Percentiles rank a stretch among this genome's conserved stretches.
phyloP scores from a whole-genome alignment of 2,113 vertebrate genomes.

The Rhea americana region DNA sequence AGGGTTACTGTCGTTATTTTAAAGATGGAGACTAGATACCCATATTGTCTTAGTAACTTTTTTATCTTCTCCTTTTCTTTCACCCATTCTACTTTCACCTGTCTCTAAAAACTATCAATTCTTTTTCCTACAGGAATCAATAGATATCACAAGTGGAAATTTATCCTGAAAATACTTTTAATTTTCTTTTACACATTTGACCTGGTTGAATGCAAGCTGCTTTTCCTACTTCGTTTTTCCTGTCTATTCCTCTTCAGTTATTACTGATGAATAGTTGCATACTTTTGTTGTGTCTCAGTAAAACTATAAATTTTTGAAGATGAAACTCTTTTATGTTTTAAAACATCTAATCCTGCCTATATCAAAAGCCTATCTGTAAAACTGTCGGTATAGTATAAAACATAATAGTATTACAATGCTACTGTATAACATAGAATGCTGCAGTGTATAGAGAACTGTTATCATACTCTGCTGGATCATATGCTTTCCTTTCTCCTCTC shows the following conservation, averaged over 20 bases:
- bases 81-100: background rate
- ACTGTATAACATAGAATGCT: rapidly evolving
- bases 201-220: background rate
- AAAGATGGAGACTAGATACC: background rate
- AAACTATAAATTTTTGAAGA: background rate
- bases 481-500: background rate
- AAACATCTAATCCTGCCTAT: background rate
- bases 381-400: background rate
- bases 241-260: background rate
- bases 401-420: rapidly evolving
- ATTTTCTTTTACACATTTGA: background rate
- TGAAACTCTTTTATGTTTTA: background rate
- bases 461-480: background rate
- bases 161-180: background rate
- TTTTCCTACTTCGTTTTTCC: background rate
- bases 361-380: background rate
- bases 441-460: background rate
- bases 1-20: background rate
- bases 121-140: background rate
- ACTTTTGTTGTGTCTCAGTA: background rate
- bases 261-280: background rate
- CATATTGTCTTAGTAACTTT: background rate
- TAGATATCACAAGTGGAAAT: background rate
- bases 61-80: background rate
- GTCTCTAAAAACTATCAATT: background rate